Evolutionary conservation across 1,140 invertebrate genomes (phyloP), one percentile per base, ranked within the genome.

Genomic region (Tribolium castaneum): DNA sequence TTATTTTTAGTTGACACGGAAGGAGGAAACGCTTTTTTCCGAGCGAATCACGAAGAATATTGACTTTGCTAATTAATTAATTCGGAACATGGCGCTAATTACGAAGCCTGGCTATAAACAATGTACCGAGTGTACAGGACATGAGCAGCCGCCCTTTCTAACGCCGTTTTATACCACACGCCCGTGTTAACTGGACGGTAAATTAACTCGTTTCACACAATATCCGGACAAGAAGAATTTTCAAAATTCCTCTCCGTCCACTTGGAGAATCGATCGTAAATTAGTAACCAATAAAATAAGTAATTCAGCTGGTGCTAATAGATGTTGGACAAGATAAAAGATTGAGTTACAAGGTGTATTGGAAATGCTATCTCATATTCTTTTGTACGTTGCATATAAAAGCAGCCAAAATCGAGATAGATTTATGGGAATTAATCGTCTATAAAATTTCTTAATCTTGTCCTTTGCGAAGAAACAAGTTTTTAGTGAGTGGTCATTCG

Each of bases 1-100:
- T 10, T 45, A 45, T 45, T 45, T 45, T 45, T 9, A 45, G 39
- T 45, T 45, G 39, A 45, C n/a, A 45, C 7, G 39, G 39, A 45
- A 45, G 39, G n/a, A 45, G 39, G 39, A 45, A 45, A 45, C n/a
- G 9, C 9, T 45, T 45, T 45, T 45, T 45, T 45, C 10, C 51
- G 51, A 19, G 1, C 0, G 51, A 25, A 70, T 25, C 49, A 52
- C 71, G 30, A 73, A 73, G 71, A 54, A 72, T 34, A 73, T 73
- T 22, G 52, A 54, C 30, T 25, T 30, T 14, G 9, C 19, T 73
- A 76, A 76, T 76, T 62, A 76, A 76, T 76, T 76, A 76, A 73
- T 19, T 76, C 74, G 54, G 62, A 76, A 76, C 74, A 56, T 62
- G 74, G 74, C 54, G 74, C 74, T 76, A 76, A 76, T 76, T 76